Conservation (phyloP, 2,113 vertebrate genomes). For the Apeltes quadracus region DNA sequence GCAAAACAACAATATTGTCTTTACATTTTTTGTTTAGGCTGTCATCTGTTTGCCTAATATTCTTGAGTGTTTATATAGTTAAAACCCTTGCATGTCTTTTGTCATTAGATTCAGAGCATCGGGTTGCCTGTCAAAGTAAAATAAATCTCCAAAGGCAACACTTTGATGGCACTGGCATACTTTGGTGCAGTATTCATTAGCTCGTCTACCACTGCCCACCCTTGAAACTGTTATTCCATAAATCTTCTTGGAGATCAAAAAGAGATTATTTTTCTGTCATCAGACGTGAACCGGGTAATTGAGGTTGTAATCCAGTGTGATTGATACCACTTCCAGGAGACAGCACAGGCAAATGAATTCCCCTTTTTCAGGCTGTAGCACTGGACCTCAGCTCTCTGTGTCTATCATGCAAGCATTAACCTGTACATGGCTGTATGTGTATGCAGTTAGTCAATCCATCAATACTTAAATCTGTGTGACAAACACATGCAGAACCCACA, state of each 20-base stretch:
- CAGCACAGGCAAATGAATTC: conserved; percentile 7
- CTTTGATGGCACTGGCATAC: conserved; percentile 35
- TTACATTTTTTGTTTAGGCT: too few species aligned
- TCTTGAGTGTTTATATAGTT: background rate
- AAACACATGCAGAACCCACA: conserved; percentile 11
- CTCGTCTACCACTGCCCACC: background rate
- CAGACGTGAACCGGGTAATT: conserved; percentile 13
- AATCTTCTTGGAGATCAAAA: conserved; percentile 34
- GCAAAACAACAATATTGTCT: too few species aligned
- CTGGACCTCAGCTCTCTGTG: background rate
- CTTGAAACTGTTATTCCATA: conserved; percentile 23
- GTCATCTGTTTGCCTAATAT: too few species aligned
- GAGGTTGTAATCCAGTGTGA: background rate
- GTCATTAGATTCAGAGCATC: conserved; percentile 37
- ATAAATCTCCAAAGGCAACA: conserved; percentile 38
- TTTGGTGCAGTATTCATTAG: conserved; percentile 31
- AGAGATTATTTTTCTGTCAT: conserved; percentile 13
- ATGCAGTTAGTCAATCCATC: background rate
- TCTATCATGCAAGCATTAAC: background rate
- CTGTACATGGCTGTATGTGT: background rate
- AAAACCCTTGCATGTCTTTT: background rate
- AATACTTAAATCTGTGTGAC: background rate
- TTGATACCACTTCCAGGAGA: conserved; percentile 15
- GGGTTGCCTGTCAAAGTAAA: conserved; percentile 38
- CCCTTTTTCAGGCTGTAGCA: conserved; percentile 4